Evolutionary conservation across 1,140 invertebrate genomes (phyloP), one percentile per base, ranked within the genome.

Genomic region (Aradophagus sp.): DNA sequence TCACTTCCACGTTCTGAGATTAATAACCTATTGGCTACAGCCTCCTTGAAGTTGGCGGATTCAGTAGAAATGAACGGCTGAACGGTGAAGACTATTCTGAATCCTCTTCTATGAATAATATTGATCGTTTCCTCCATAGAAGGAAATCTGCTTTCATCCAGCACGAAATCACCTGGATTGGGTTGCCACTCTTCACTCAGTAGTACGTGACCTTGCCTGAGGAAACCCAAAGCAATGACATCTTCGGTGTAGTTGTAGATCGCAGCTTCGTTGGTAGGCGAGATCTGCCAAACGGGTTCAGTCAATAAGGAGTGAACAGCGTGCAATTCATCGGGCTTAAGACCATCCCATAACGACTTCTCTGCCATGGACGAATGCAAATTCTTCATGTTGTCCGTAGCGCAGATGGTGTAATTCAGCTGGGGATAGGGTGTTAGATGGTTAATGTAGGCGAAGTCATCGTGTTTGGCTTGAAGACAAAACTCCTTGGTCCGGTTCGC

Each of bases 1-100:
- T 93, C 91, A 58, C 90, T 91, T 41, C 89, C 89, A 4, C 92
- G 85, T 69, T 93, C 91, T 7, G 90, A 91, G 16, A 94, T 90
- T 1, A 95, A 73, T 15, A 93, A 73, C 56, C 90, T 87, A 34
- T 90, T 90, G 26, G 89, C 84, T 0, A 96, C 92, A 1, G 92
- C 91, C 45, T 93, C 90, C 34, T 90, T 89, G 76, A 95, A 95
- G 73, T 93, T 95, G 1, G 80, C 80, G 45, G 93, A 93, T 67
- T 95, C 93, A 0, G 93, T 95, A 20, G 93, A 93, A 35, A 97
- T 93, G 74, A 95, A 96, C 0, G 94, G 94, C 69, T 95, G 93
- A 1, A 96, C 89, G 0, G 93, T 91, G 65, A 96, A 90, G 0
- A 93, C 91, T 14, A 96, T 92, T 78, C 93, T 90, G 47, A 96